These are phyloP conservation scores for Nymphicus hollandicus DNA, from an alignment of 2,113 vertebrate species.

Conservation along the genomic window DNA sequence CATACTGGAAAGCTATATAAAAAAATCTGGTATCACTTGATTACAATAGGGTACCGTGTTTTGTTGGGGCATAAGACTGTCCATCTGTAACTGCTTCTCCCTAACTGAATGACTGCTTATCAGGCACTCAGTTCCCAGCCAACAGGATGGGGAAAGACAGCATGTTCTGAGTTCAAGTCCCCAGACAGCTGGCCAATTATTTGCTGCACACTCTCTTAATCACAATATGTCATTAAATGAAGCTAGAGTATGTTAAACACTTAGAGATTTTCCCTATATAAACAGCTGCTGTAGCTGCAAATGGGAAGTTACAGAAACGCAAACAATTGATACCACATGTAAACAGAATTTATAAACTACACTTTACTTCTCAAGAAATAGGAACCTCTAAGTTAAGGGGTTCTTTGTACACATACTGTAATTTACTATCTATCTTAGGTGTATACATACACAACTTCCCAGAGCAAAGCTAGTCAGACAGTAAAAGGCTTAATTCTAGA, in stretches of 20 bases:
- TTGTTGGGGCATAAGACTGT: not conserved
- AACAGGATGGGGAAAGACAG: not conserved
- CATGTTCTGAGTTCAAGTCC: not conserved
- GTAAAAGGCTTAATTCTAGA: not conserved
- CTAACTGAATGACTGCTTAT: not conserved
- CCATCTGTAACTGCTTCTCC: not conserved
- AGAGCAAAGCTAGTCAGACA: not conserved
- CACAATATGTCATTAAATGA: not conserved
- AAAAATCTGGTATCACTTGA: not conserved
- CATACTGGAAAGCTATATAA: not conserved
- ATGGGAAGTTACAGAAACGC: not conserved
- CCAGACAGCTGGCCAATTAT: rapidly evolving
- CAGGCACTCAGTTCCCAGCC: not conserved
- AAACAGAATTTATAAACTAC: not conserved
- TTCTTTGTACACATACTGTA: not conserved
- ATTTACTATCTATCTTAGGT: not conserved
- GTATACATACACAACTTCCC: not conserved
- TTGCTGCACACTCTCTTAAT: not conserved
- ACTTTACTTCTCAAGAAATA: not conserved
- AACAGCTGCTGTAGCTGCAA: not conserved
- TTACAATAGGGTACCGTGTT: rapidly evolving
- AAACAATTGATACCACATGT: not conserved
- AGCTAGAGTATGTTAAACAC: not conserved
- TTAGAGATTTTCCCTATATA: not conserved
- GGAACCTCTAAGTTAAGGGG: not conserved